Conservation (phyloP, 2,797 vertebrate genomes). For the Helostoma temminkii region DNA sequence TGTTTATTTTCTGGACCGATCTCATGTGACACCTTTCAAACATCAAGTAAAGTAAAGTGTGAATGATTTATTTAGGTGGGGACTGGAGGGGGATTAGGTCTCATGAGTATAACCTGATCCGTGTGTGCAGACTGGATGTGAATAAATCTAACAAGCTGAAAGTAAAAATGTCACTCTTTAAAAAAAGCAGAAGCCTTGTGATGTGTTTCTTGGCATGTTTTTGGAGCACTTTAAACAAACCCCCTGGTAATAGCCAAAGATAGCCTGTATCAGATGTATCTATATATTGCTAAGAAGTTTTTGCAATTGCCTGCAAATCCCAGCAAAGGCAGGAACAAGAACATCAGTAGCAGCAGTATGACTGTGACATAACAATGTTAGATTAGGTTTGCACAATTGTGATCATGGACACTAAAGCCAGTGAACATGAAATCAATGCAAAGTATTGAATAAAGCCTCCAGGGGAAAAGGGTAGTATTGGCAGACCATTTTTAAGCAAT, state of each 20-base stretch:
- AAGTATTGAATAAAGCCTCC: constrained; percentile 11
- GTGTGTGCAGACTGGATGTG: neutral
- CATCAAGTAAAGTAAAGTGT: constrained; percentile 9
- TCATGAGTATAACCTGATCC: neutral
- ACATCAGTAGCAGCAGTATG: neutral
- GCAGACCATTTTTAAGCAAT: constrained; percentile 2
- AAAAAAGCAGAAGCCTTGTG: too few relatives aligned
- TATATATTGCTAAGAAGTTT: neutral
- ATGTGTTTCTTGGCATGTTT: neutral
- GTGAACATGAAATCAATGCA: neutral
- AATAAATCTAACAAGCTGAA: neutral
- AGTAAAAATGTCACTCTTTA: neutral
- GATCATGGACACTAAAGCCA: neutral
- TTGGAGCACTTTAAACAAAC: too few relatives aligned
- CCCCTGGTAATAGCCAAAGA: too few relatives aligned
- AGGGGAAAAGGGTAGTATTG: neutral
- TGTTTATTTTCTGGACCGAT: constrained; percentile 13
- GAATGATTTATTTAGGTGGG: constrained; percentile 21
- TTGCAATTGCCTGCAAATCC: constrained; percentile 3
- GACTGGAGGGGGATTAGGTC: neutral
- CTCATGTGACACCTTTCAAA: constrained; percentile 2
- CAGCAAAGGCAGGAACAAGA: neutral
- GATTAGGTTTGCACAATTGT: constrained; percentile 23
- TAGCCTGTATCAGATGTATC: too few relatives aligned
- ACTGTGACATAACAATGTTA: constrained; percentile 23